Conservation (phyloP, 2,888 invertebrate species). For the Acleris literana region DNA sequence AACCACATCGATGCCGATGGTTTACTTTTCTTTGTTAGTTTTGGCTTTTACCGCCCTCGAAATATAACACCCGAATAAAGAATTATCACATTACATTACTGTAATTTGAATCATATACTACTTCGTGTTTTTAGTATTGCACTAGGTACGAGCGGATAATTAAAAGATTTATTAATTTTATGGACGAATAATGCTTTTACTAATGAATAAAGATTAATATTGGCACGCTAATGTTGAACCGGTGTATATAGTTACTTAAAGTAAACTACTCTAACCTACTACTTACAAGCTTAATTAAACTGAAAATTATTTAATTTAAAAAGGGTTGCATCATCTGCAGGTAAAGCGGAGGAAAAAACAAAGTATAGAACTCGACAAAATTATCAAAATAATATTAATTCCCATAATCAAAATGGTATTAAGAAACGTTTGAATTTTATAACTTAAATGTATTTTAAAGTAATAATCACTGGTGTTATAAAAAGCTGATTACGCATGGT, state of each 20-base stretch:
- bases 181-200: too few relatives aligned
- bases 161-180: not conserved
- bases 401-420: slow-evolving; percentile 22
- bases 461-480: slow-evolving; percentile 45
- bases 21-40: slow-evolving; percentile 83
- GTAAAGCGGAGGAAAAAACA: not conserved
- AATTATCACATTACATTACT: slow-evolving; percentile 18
- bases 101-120: not conserved
- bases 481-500: slow-evolving; percentile 66
- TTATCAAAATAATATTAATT: not conserved
- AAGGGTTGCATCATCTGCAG: too few relatives aligned
- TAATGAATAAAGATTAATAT: too few relatives aligned
- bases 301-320: too few relatives aligned
- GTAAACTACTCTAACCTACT: too few relatives aligned
- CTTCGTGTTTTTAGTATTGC: not conserved
- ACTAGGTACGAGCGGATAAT: not conserved
- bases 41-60: slow-evolving; percentile 51
- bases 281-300: too few relatives aligned
- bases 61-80: slow-evolving; percentile 24
- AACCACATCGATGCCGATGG: slow-evolving; percentile 70
- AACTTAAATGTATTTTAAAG: slow-evolving; percentile 20
- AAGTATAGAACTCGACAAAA: not conserved
- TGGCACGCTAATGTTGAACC: too few relatives aligned
- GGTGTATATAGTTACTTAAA: too few relatives aligned
- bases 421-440: slow-evolving; percentile 13